A percentile compares a stretch with the other conserved stretches of the same genome.
Conservation (phyloP, 2,797 vertebrate species). For the Lophius americanus region DNA sequence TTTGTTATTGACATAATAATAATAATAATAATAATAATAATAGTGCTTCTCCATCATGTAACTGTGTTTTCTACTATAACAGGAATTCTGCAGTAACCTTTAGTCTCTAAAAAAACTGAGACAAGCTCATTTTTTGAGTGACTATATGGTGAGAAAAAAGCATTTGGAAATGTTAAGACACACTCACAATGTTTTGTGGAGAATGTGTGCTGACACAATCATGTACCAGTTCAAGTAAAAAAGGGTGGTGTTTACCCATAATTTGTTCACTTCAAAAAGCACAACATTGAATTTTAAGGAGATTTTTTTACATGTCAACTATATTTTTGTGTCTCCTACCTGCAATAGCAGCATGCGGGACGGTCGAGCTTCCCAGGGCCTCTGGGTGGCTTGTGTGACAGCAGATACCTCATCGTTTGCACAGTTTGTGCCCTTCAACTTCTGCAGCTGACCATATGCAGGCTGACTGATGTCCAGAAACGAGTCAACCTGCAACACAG, state of each 20-base stretch:
- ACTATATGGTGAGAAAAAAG: not conserved
- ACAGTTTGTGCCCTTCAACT: slow-evolving; percentile 85
- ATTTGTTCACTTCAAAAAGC: slow-evolving; percentile 1
- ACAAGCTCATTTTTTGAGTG: not conserved
- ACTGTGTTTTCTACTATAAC: not conserved
- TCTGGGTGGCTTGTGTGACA: slow-evolving; percentile 84
- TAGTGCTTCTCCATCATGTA: not conserved
- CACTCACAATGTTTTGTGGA: not conserved
- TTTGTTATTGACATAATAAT: slow-evolving; percentile 9
- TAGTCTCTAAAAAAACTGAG: not conserved
- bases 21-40: slow-evolving; percentile 4
- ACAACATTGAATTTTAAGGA: not conserved
- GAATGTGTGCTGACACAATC: not conserved
- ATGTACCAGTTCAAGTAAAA: not conserved
- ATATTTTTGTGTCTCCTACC: slow-evolving; percentile 65
- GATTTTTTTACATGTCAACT: not conserved
- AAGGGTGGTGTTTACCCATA: not conserved
- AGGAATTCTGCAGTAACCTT: not conserved
- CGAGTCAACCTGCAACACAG: slow-evolving; percentile 84
- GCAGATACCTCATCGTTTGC: slow-evolving; percentile 90
- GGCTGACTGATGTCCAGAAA: slow-evolving; percentile 93
- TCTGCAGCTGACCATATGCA: slow-evolving; percentile 92
- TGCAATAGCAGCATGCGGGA: slow-evolving; percentile 93
- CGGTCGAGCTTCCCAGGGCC: slow-evolving; percentile 90
- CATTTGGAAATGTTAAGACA: not conserved